Conservation (phyloP, 2,113 vertebrate genomes). For the Semicossyphus pulcher region DNA sequence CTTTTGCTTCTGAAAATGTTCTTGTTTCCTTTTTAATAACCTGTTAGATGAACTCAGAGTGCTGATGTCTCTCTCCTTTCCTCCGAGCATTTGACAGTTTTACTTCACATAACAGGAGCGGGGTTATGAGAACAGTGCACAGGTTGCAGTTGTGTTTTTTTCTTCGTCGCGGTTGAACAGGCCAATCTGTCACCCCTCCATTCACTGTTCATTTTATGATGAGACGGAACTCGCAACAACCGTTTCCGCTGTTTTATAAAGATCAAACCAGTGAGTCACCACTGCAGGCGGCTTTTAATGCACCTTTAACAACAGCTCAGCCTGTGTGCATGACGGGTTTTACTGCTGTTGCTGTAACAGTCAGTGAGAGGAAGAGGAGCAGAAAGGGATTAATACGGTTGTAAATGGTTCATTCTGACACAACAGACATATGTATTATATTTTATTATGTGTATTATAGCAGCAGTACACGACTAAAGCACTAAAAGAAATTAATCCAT, state of each 20-base stretch:
- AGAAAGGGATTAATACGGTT: neutral
- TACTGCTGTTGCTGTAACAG: neutral
- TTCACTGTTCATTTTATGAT: neutral
- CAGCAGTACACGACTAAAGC: neutral
- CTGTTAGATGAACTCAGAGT: neutral
- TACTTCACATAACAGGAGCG: neutral
- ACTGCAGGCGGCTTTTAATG: conserved; percentile 12
- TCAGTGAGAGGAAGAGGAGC: neutral
- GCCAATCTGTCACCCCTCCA: neutral
- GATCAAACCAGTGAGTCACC: conserved; percentile 43
- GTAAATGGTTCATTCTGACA: neutral
- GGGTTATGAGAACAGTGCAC: neutral
- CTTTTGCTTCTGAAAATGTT: neutral
- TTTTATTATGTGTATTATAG: neutral
- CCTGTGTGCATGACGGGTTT: neutral
- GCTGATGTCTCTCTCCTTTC: neutral
- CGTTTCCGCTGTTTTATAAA: neutral
- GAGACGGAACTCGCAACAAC: conserved; percentile 6
- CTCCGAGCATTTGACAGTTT: neutral
- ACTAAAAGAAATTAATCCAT: neutral
- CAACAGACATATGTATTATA: neutral
- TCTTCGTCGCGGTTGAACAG: neutral
- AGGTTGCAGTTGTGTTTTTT: neutral
- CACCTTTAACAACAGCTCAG: conserved; percentile 28
- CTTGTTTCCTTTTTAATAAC: neutral